Conservation (phyloP, 2,797 vertebrate species). For the Sparidentex hasta region DNA sequence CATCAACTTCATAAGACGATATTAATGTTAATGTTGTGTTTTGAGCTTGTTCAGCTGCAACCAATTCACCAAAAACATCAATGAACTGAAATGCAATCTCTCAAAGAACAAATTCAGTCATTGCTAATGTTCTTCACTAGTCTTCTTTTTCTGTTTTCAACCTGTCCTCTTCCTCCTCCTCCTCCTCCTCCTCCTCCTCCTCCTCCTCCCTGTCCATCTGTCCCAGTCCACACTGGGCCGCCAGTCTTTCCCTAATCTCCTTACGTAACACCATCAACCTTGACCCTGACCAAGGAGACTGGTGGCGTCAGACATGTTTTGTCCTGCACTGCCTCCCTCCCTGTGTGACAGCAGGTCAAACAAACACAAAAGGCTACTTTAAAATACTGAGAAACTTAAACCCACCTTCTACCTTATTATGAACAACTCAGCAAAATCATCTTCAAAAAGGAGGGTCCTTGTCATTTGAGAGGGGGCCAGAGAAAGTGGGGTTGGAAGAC, state of each 20-base stretch:
- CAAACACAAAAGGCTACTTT: slow-evolving; percentile 20
- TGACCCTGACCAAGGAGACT: slow-evolving; percentile 65
- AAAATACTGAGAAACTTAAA: slow-evolving; percentile 16
- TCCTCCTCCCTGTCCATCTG: background rate
- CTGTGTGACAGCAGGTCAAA: slow-evolving; percentile 5
- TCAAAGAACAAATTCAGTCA: too few species aligned
- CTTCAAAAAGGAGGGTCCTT: background rate
- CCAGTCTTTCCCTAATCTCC: slow-evolving; percentile 59
- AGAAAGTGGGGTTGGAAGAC: slow-evolving; percentile 24
- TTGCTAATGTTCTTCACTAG: too few species aligned
- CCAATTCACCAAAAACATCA: background rate
- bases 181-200: too few species aligned
- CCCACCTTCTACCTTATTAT: slow-evolving; percentile 16
- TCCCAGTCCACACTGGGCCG: slow-evolving; percentile 29
- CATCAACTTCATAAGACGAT: background rate
- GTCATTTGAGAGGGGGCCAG: slow-evolving; percentile 3
- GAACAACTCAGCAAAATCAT: slow-evolving; percentile 35
- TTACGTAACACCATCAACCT: slow-evolving; percentile 64
- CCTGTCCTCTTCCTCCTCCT: background rate
- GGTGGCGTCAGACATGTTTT: slow-evolving; percentile 44
- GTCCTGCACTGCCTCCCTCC: background rate
- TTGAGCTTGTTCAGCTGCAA: background rate
- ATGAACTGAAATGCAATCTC: background rate
- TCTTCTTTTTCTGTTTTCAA: background rate
- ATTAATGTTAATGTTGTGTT: background rate